Conservation (phyloP, 1,140 invertebrate genomes). For the Euura lappo region DNA sequence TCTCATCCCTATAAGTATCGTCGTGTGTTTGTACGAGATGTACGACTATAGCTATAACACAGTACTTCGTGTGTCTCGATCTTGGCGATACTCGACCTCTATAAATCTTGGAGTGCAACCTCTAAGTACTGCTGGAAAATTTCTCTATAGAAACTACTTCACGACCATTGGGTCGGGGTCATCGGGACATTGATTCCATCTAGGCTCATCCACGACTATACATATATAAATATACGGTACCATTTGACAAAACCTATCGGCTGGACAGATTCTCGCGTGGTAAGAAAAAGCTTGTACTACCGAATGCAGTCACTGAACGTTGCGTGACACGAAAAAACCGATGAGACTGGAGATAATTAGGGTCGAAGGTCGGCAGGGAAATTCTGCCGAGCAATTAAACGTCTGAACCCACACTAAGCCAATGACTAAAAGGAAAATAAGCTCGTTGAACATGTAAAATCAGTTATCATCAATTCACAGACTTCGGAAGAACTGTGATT, state of each 20-base stretch:
- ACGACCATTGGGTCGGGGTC: conserved; percentile 48
- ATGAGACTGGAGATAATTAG: background rate
- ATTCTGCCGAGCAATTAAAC: background rate
- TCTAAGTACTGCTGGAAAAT: background rate
- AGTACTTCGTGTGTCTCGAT: background rate
- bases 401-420: background rate
- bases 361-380: background rate
- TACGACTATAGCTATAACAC: background rate
- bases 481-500: too few relatives aligned
- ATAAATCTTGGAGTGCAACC: background rate
- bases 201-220: background rate
- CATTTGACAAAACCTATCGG: too few relatives aligned
- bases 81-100: background rate
- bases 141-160: conserved; percentile 42
- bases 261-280: too few relatives aligned
- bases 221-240: too few relatives aligned
- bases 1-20: background rate
- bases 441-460: too few relatives aligned
- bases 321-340: background rate
- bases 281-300: too few relatives aligned
- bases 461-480: too few relatives aligned
- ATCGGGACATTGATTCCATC: conserved; percentile 45
- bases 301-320: background rate
- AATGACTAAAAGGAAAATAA: background rate
- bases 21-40: background rate